phyloP scores from a whole-genome alignment of 2,888 invertebrate species.

The Drosophila maculinotata region DNA sequence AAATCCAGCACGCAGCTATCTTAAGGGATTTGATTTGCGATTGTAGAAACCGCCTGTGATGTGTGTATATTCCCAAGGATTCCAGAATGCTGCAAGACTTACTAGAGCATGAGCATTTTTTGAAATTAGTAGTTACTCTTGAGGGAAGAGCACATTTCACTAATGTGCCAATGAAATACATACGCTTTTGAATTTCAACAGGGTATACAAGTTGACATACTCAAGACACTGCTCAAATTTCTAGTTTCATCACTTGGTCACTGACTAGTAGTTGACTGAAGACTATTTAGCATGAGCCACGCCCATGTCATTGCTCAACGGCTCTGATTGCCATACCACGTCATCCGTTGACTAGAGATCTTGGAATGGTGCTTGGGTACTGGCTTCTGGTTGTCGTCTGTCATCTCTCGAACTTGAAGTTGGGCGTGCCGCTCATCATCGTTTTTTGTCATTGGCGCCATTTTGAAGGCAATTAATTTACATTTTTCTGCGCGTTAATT shows the following conservation, averaged over 20 bases:
- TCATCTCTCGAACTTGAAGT: constrained; percentile 30
- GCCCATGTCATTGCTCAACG: constrained; percentile 46
- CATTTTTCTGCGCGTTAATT: constrained; percentile 72
- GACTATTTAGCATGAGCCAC: constrained; percentile 34
- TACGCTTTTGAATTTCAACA: too few relatives aligned
- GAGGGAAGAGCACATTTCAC: too few relatives aligned
- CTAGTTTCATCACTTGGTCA: constrained; percentile 10
- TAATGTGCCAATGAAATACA: too few relatives aligned
- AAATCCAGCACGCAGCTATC: constrained; percentile 7
- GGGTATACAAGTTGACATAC: too few relatives aligned
- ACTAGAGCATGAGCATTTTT: too few relatives aligned
- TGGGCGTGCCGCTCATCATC: constrained; percentile 52
- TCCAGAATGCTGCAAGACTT: too few relatives aligned
- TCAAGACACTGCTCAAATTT: background rate
- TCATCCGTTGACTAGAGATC: constrained; percentile 21
- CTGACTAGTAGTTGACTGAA: constrained; percentile 15
- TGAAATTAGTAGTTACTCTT: too few relatives aligned
- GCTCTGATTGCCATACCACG: constrained; percentile 30
- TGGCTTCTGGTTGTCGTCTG: constrained; percentile 23
- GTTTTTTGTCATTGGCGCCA: constrained; percentile 60
- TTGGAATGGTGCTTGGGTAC: constrained; percentile 23
- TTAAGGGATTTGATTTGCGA: constrained; percentile 26
- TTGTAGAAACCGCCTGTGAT: constrained; percentile 3
- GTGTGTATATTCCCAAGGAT: background rate
- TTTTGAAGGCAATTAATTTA: constrained; percentile 75